Conservation (phyloP, 2,797 vertebrate species). For the Gallinago nigripennis region DNA sequence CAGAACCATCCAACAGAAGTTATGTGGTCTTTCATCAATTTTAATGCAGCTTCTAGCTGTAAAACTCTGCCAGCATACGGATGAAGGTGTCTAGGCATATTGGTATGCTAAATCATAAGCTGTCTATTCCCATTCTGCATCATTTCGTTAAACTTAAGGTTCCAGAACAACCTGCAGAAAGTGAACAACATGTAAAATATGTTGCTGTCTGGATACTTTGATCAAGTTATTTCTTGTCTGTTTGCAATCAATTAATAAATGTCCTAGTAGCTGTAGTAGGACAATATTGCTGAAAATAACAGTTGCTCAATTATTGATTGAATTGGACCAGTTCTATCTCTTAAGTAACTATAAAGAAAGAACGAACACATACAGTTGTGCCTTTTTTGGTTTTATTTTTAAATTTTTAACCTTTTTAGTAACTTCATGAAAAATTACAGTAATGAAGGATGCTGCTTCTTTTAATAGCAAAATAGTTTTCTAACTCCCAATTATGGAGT, state of each 20-base stretch:
- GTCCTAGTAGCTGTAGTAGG: background rate
- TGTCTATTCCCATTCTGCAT: conserved; percentile 44
- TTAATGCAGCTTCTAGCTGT: conserved; percentile 42
- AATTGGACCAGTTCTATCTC: background rate
- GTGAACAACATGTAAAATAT: conserved; percentile 26
- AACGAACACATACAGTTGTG: background rate
- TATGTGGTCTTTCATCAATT: conserved; percentile 27
- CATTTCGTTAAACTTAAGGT: conserved; percentile 11
- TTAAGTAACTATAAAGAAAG: background rate
- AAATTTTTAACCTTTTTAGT: background rate
- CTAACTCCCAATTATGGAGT: background rate
- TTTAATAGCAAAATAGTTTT: background rate
- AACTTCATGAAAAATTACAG: background rate
- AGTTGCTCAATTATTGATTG: background rate
- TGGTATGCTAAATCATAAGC: conserved; percentile 41
- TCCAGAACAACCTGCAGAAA: conserved; percentile 61
- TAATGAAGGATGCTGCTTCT: background rate
- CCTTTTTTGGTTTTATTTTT: background rate
- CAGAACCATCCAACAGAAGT: background rate
- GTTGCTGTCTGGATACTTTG: background rate
- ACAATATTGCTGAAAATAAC: background rate
- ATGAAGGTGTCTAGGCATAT: conserved; percentile 62
- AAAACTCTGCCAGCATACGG: conserved; percentile 56
- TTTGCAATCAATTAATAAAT: background rate
- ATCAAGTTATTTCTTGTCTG: background rate